Evolutionary conservation across 2,797 vertebrate species (phyloP).

Genomic region (Psittacula derbiana): DNA sequence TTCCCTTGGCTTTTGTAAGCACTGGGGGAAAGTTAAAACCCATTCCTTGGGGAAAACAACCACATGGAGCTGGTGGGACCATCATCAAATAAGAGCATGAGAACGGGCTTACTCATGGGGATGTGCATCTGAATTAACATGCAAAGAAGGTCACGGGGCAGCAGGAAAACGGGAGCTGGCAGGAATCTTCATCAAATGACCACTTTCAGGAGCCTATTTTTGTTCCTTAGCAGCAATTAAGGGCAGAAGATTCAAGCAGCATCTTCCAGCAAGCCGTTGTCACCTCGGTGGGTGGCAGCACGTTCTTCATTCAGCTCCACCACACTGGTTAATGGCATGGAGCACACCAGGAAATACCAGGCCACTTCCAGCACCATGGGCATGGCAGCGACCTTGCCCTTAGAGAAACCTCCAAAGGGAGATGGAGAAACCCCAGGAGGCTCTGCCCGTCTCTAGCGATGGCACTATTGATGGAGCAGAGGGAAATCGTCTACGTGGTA

Average conservation of each 20-base stretch:
- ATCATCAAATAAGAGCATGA: background rate
- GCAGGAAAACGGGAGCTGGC: conserved; percentile 57
- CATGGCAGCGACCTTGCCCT: background rate
- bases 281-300: background rate
- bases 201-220: background rate
- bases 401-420: background rate
- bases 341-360: background rate
- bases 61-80: background rate
- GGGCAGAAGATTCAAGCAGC: conserved; percentile 53
- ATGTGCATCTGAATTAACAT: background rate
- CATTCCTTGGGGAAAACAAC: background rate
- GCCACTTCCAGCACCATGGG: background rate
- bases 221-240: conserved; percentile 51
- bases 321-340: background rate
- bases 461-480: conserved; percentile 23
- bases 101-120: background rate
- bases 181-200: conserved; percentile 39
- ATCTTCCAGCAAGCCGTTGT: background rate
- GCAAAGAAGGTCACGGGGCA: background rate
- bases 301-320: background rate
- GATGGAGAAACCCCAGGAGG: background rate
- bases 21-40: background rate
- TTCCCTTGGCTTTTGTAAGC: background rate
- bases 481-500: conserved; percentile 28
- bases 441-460: background rate